Base-by-base conservation (phyloP, 1,140 invertebrate species). In the Drosophila lowei region DNA sequence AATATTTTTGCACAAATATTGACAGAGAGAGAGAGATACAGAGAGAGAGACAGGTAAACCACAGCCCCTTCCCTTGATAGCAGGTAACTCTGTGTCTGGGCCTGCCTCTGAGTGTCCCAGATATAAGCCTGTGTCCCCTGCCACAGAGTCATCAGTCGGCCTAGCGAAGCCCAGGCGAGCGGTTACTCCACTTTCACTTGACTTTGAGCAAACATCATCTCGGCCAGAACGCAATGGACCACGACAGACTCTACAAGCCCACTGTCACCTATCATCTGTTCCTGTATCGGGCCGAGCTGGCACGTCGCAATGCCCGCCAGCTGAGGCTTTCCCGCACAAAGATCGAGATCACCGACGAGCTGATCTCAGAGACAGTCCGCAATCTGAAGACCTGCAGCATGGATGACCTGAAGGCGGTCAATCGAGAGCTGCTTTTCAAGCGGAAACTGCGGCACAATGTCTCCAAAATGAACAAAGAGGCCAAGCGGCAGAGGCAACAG, bases 1-100 rank as follows among this genome's bases (percentile, higher is more conserved):
- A 83, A 88, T 88, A 86, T 86, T 86, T 86, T 88, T 63, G 70
- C 83, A 86, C 84, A 86, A 86, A 86, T 83, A 86, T 83, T 83
- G 74, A 86, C 84, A 61, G 43, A 52, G 44, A 21, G 52, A 34
- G 21, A 47, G 16, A n/a, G 38, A n/a, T n/a, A n/a, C 21, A 34
- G 54, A 46, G 38, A 23, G 38, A 6, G 23, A 7, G 28, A 15
- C 60, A 67, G 50, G 41, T 59, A 56, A 34, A 8, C n/a, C n/a
- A 4, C 11, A 18, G 38, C 6, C 1, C 23, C 23, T 23, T 3
- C 23, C 49, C 18, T 38, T 13, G 34, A 3, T 38, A 13, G 6
- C 62, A 74, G 72, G 71, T 75, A 75, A n/a, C 25, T 2, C 28
- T 6, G n/a, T n/a, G n/a, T n/a, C n/a, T n/a, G n/a, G n/a, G n/a